These are phyloP conservation scores for Hyppa rectilinea DNA, from an alignment of 2,888 invertebrate species.

Conservation along the genomic window DNA sequence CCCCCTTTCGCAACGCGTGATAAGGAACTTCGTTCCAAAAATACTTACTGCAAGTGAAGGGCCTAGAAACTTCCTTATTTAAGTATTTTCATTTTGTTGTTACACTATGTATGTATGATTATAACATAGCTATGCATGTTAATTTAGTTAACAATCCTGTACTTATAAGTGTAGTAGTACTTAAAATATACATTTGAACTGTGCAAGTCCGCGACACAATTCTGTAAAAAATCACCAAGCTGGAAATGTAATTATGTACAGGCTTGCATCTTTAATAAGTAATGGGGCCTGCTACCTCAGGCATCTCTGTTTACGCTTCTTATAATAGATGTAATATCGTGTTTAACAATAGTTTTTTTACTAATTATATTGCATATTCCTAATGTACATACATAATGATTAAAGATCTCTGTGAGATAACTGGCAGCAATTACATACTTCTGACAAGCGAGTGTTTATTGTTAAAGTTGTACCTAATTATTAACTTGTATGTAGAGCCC, in stretches of 20 bases:
- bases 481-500: neutral
- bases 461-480: neutral
- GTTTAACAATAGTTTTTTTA: neutral
- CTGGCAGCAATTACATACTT: neutral
- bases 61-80: neutral
- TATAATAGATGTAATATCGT: neutral
- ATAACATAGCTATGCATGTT: neutral
- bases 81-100: neutral
- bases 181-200: slow-evolving; percentile 4
- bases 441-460: slow-evolving; percentile 6
- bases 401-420: neutral
- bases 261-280: neutral
- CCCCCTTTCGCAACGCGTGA: no score
- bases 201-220: neutral
- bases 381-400: neutral
- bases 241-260: neutral
- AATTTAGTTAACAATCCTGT: neutral
- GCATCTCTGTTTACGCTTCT: neutral
- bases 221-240: neutral
- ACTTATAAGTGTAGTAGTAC: neutral
- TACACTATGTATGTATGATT: neutral
- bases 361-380: neutral
- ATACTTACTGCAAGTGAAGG: neutral
- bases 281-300: neutral
- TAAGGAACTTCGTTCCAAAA: no score